Evolutionary conservation across 2,797 vertebrate species (phyloP), one percentile per base, ranked within the genome.

Genomic region (Crypturellus tataupa): DNA sequence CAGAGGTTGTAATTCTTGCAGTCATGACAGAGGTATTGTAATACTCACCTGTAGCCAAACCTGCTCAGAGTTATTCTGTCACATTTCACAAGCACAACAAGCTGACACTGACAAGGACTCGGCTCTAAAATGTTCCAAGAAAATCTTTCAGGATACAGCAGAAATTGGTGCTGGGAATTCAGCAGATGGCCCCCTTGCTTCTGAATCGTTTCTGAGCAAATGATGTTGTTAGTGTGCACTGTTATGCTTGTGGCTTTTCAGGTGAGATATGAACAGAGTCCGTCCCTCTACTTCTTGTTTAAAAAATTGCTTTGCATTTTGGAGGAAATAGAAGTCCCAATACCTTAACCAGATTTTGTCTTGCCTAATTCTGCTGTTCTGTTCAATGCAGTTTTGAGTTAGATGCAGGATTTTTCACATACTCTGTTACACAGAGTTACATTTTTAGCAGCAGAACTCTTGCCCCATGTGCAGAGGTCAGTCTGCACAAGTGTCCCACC

Each of bases 131-230:
- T 63, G 93, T 85, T n/a, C 6, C 56, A 60, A 78, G 29, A 53
- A 87, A 73, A 53, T 44, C 10, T 62, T 94, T n/a, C 46, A 70
- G 87, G 72, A 69, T 67, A 39, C 42, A 87, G 40, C 73, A 95
- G 56, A 67, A 93, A 90, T 63, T 84, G 71, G 94, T 95, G 64
- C 51, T 78, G 77, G 87, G 91, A 83, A 93, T 94, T 96, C 95
- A 96, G 96, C 94, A 96, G 95, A 96, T 97, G 95, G 93, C 95
- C 87, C 95, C 56, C 94, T 97, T 96, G 88, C 85, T 92, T 96
- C 88, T 97, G 88, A 95, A 87, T 94, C 0, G 40, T 83, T 92
- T 96, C 89, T 78, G 80, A 94, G 80, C 56, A 62, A 80, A 84
- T 35, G 80, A 78, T 82, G 73, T 73, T 96, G 67, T 96, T 84